A percentile compares a stretch with the other conserved stretches of the same genome.
These are phyloP conservation scores for Remorina albescens DNA, from an alignment of 2,797 vertebrate genomes.

Conservation along the genomic window DNA sequence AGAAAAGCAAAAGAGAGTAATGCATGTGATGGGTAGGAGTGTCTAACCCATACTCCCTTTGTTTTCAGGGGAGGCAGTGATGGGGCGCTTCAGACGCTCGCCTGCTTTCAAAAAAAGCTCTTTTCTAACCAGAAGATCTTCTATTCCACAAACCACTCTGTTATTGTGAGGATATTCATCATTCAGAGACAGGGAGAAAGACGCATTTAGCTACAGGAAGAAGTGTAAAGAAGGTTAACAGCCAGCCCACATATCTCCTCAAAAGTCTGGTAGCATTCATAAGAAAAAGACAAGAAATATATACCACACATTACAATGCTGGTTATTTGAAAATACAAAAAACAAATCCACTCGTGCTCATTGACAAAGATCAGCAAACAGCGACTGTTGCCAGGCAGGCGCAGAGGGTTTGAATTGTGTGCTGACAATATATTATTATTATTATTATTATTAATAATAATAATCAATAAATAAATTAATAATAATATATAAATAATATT, in stretches of 20 bases:
- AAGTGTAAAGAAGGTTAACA: not conserved
- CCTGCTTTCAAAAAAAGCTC: slow-evolving; percentile 29
- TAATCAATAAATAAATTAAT: too few species aligned
- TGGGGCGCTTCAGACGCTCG: slow-evolving; percentile 41
- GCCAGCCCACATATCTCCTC: not conserved
- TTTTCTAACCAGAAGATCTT: slow-evolving; percentile 51
- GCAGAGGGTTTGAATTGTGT: not conserved
- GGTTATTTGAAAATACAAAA: slow-evolving; percentile 24
- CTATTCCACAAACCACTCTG: slow-evolving; percentile 38
- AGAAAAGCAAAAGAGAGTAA: slow-evolving; percentile 41
- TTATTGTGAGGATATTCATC: slow-evolving; percentile 47
- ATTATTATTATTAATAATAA: too few species aligned
- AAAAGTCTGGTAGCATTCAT: not conserved
- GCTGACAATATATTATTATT: too few species aligned
- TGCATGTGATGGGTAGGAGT: slow-evolving; percentile 51
- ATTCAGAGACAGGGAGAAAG: slow-evolving; percentile 12
- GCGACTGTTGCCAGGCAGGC: not conserved
- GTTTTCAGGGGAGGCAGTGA: slow-evolving; percentile 56
- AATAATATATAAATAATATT: too few species aligned
- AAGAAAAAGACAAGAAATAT: not conserved
- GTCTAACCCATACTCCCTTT: slow-evolving; percentile 55
- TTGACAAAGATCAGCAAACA: not conserved
- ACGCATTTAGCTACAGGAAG: slow-evolving; percentile 16
- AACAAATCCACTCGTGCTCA: not conserved
- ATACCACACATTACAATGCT: not conserved